Evolutionary conservation across 2,113 vertebrate genomes (phyloP), one percentile per base, ranked within the genome.

Genomic region (Istiophorus platypterus): DNA sequence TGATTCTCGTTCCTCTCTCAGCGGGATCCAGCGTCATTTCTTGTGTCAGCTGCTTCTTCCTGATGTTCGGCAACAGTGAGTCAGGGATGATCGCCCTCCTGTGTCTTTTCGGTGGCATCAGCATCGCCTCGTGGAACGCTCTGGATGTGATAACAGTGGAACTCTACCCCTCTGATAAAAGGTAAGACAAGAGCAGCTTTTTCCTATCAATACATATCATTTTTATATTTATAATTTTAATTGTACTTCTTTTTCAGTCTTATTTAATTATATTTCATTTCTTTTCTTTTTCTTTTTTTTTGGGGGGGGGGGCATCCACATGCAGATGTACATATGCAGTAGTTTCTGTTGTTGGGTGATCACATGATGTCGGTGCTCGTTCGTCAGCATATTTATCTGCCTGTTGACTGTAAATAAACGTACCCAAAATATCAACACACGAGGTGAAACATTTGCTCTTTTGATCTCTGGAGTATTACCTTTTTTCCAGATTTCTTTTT

Each of bases 1-100:
- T 13, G 1, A 63, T 31, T 34, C 0, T 14, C n/a, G 3, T 57
- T 31, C 49, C 59, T 80, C 54, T n/a, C 62, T 63, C 89, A 99
- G 98, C 98, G 0, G 98, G 98, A 31, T 99, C 98, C 93, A 99
- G 97, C 1, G 95, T 99, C 71, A 97, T 99, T 93, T 99, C 98
- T 27, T 99, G 98, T 20, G 37, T 99, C 81, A 99, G 98, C 95
- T 99, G 98, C 92, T 99, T 99, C 95, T 98, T 99, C 95, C 93
- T 99, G 89, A 98, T 97, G 70, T 99, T 99, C 0, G 98, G 98
- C 66, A 99, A 96, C 95, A 99, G 95, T 0, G 98, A 99, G 92
- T 99, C 98, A 0, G 98, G 97, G 85, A 99, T 99, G 98, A 99
- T 99, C 0, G 98, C 98, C 3, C 95, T 99, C 86, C 95, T 99